Evolutionary conservation across 2,888 invertebrate species (phyloP), one percentile per base, ranked within the genome.

Genomic region (Acleris emargana): DNA sequence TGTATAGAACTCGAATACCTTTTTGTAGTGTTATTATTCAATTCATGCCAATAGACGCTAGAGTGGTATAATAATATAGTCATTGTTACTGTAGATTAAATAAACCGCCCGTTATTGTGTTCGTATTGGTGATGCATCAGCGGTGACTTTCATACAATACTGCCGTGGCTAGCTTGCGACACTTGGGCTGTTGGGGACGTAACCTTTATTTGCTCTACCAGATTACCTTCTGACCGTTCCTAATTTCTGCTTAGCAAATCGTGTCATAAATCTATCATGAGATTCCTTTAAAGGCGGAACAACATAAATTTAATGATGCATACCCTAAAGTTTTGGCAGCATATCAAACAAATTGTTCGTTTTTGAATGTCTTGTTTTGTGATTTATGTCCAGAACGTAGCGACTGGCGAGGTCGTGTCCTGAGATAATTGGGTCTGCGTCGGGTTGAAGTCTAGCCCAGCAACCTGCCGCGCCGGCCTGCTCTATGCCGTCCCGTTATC

Each of bases 11-110:
- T 32, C 7, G 9, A 28, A 42, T 54, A 5, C 49, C 1, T 59
- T 17, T 52, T 63, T 38, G 38, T 13, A 13, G 43, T 28, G 55
- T 11, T 52, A 25, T 51, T 83, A 80, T 84, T 86, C 82, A 86
- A 84, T 88, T 83, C 78, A 75, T 81, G 72, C 73, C 83, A 84
- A 84, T 78, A 72, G 77, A 75, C 72, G 76, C 18, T 68, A 69
- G 69, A 69, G 67, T 72, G 75, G 73, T 75, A 75, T 73, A 72
- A 73, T 53, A 53, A 53, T 74, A 77, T 83, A 81, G 84, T 84
- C 80, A 82, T 82, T 83, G 83, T 73, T 73, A 73, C 76, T 83
- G 79, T 82, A 82, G 83, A 84, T 87, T 81, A 81, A 84, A 86
- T 88, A 81, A 82, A 83, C 81, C 78, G 77, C 73, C 75, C 71